These are phyloP conservation scores for Oplegnathus fasciatus DNA, from an alignment of 2,113 vertebrate species.

Conservation along the genomic window DNA sequence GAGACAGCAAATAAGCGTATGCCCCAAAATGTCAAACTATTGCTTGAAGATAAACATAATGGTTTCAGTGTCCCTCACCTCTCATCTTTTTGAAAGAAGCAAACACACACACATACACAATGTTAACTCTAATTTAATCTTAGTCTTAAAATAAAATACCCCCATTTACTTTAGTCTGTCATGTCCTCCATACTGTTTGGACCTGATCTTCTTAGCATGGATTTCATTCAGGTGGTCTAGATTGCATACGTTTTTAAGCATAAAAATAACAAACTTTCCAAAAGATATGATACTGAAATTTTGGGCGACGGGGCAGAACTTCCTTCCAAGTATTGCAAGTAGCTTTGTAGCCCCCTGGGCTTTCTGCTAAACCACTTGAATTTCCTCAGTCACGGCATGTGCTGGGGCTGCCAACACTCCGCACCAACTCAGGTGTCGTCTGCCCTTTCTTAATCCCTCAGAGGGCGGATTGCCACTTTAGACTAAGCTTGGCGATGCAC, in stretches of 20 bases:
- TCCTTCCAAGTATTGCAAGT: conserved; percentile 5
- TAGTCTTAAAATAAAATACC: neutral
- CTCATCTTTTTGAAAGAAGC: neutral
- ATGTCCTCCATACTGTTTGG: neutral
- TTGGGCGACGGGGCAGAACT: neutral
- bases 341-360: neutral
- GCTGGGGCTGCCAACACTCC: conserved; percentile 21
- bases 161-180: neutral
- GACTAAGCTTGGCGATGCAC: neutral
- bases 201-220: neutral
- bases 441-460: conserved; percentile 43
- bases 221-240: neutral
- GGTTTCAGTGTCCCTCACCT: neutral
- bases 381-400: conserved; percentile 19
- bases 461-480: conserved; percentile 16
- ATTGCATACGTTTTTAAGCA: neutral
- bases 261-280: neutral
- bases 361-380: conserved; percentile 29
- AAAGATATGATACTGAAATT: neutral
- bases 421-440: conserved; percentile 38
- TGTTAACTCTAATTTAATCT: neutral
- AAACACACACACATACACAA: neutral
- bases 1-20: neutral
- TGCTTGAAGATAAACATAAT: neutral
- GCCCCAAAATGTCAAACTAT: neutral